Conservation (phyloP, 2,888 invertebrate species). For the Ichneumon xanthorius region DNA sequence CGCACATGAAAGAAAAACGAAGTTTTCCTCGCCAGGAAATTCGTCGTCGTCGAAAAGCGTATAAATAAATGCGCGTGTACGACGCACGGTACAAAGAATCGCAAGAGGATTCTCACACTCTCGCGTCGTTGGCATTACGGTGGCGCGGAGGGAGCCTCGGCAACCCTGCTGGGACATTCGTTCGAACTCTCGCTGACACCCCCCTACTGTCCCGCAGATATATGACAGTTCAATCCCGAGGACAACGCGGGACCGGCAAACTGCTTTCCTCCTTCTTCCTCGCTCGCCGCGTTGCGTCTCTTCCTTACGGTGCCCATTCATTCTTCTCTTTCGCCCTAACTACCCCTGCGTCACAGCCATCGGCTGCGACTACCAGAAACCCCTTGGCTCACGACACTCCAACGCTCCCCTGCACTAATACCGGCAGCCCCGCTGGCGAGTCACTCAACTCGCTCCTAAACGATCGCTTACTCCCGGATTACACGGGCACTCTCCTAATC, state of each 20-base stretch:
- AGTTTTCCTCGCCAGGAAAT: constrained; percentile 31
- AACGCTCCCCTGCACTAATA: constrained; percentile 32
- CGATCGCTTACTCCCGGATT: constrained; percentile 74
- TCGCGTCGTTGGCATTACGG: constrained; percentile 71
- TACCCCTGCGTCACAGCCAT: constrained; percentile 24
- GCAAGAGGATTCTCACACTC: constrained; percentile 76
- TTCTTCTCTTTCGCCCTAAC: constrained; percentile 61
- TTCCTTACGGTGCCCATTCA: constrained; percentile 50
- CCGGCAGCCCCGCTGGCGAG: constrained; percentile 54
- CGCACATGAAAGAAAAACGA: not conserved
- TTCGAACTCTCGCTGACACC: constrained; percentile 79
- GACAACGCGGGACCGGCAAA: constrained; percentile 62
- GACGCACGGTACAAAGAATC: constrained; percentile 19
- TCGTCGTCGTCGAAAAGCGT: constrained; percentile 29
- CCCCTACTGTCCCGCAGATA: constrained; percentile 77
- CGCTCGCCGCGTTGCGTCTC: constrained; percentile 45
- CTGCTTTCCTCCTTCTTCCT: constrained; percentile 62
- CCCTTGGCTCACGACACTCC: constrained; percentile 21
- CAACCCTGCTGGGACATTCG: constrained; percentile 81
- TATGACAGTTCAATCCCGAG: constrained; percentile 72
- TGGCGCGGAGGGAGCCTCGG: constrained; percentile 70
- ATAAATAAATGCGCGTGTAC: constrained; percentile 9
- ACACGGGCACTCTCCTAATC: constrained; percentile 69
- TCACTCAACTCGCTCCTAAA: constrained; percentile 69
- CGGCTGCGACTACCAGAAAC: constrained; percentile 39